These are phyloP conservation scores for Elanoides forficatus DNA, from an alignment of 2,113 vertebrate species.

Conservation along the genomic window DNA sequence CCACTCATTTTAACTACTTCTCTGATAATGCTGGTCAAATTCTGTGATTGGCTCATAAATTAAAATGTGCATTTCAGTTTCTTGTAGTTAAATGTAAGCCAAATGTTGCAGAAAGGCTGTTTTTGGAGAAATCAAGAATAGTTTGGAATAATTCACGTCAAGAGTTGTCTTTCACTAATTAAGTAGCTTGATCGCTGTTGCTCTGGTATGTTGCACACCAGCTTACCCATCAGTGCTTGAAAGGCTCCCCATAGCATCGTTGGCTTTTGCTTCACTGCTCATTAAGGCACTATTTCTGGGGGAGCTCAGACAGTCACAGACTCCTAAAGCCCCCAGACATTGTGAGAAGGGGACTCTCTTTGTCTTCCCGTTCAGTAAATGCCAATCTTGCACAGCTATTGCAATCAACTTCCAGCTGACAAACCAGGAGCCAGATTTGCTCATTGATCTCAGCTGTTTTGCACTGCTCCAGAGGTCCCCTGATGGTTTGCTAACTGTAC, in stretches of 20 bases:
- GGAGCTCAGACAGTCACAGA: not conserved
- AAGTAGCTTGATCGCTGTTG: not conserved
- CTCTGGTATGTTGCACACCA: not conserved
- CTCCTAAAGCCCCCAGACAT: not conserved
- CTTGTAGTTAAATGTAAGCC: not conserved
- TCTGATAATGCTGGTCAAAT: not conserved
- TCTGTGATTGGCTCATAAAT: not conserved
- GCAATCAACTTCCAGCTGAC: not conserved
- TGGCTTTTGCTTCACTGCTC: conserved; percentile 2
- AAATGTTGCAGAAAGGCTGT: not conserved
- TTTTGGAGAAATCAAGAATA: not conserved
- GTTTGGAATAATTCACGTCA: not conserved
- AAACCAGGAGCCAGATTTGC: not conserved
- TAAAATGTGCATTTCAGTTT: not conserved
- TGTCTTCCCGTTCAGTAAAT: not conserved
- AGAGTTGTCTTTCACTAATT: not conserved
- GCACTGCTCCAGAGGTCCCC: not conserved
- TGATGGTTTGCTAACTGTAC: not conserved
- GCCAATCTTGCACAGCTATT: not conserved
- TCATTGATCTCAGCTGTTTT: not conserved
- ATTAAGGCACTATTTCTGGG: not conserved
- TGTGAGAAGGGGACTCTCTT: not conserved
- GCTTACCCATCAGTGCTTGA: not conserved
- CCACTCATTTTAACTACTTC: not conserved
- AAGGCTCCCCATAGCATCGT: not conserved